These are phyloP conservation scores for Genyomyrus donnyi DNA, from an alignment of 2,113 vertebrate species.

Conservation along the genomic window DNA sequence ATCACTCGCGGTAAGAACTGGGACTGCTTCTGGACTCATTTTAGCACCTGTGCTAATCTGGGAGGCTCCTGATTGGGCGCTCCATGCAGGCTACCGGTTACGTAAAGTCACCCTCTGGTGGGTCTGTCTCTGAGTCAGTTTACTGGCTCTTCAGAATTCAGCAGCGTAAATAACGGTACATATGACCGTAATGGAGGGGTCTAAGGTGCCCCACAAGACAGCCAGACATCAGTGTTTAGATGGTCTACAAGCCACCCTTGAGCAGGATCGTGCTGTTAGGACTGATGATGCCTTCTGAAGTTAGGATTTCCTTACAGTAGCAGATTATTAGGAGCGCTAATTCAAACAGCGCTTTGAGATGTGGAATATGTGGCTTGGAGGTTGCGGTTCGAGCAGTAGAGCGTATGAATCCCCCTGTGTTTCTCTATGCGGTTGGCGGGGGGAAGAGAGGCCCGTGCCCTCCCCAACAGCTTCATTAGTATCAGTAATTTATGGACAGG, in stretches of 20 bases:
- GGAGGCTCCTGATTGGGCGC: neutral
- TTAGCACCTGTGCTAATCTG: neutral
- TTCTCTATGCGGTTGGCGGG: neutral
- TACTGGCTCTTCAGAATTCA: slow-evolving; percentile 58
- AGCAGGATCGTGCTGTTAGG: slow-evolving; percentile 68
- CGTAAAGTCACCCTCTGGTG: neutral
- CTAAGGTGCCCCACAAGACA: slow-evolving; percentile 49
- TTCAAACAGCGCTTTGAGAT: slow-evolving; percentile 55
- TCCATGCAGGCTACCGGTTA: slow-evolving; percentile 19
- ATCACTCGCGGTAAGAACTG: neutral
- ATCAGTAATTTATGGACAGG: slow-evolving; percentile 40
- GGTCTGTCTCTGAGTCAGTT: slow-evolving; percentile 36
- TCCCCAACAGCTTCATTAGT: slow-evolving; percentile 15
- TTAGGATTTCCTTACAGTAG: slow-evolving; percentile 65
- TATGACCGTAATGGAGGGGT: slow-evolving; percentile 57
- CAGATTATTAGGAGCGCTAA: slow-evolving; percentile 65
- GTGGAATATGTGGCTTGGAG: neutral
- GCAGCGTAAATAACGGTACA: slow-evolving; percentile 63
- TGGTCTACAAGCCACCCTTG: slow-evolving; percentile 54
- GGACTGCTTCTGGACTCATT: neutral
- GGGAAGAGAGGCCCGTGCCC: neutral
- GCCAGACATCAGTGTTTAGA: slow-evolving; percentile 52
- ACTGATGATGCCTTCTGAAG: slow-evolving; percentile 65
- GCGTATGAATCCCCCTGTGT: neutral
- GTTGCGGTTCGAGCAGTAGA: neutral